Base-by-base conservation (phyloP, 2,888 invertebrate species). In the Agrypnus murinus region DNA sequence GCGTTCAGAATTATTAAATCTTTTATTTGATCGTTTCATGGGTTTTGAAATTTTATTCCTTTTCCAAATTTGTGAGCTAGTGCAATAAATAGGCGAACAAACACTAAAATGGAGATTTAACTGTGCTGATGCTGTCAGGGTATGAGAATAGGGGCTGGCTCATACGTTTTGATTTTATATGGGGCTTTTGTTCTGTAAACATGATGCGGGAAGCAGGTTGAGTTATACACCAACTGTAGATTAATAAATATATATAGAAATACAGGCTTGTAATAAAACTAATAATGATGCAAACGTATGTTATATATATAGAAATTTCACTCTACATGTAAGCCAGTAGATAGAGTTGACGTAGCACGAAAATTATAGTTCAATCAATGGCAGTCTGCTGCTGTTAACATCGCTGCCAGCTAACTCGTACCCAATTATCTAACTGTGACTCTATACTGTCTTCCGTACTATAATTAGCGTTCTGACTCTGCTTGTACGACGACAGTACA, bases 391-490 rank as follows among this genome's bases (percentile, higher is more conserved):
- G 25, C 25, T 25, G 25, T 25, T 25, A 25, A 3, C 5, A 25
- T 25, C 25, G 31, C 62, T 34, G 53, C 53, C 19, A 65, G 45
- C 40, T 48, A 34, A 48, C 48, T 15, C 31, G 36, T 15, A 55
- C 59, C 25, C 62, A 50, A 36, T 40, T 55, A 55, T n/a, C 25
- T 7, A n/a, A n/a, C 48, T 9, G 55, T 12, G 14, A 45, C 50
- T 69, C 65, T 50, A 65, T 69, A 69, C 59, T 69, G 31, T 53
- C 36, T 69, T 69, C 69, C 59, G 59, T 40, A 59, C 46, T 69
- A 53, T 69, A 69, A 69, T 69, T 69, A 65, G 58, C 50, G 64
- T 69, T 65, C 65, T 69, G 69, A 69, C 69, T 25, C 25, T 69
- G 58, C 53, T 19, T 17, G 17, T 48, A 40, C 48, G 43, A 55